Evolutionary conservation across 2,113 vertebrate genomes (phyloP).

Genomic region (Onychostoma macrolepis): DNA sequence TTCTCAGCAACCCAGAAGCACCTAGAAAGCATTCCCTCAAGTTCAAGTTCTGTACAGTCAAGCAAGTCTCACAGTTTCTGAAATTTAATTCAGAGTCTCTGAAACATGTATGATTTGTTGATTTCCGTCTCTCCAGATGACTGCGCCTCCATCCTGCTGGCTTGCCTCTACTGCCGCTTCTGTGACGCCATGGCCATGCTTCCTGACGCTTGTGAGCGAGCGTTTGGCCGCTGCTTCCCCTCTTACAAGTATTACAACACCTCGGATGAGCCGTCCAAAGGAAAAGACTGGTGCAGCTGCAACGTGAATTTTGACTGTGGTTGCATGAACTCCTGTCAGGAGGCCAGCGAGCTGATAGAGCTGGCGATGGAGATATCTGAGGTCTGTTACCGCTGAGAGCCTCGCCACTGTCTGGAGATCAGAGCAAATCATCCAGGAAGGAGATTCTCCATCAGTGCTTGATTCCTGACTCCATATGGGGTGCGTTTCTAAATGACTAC

Average conservation of each 20-base stretch:
- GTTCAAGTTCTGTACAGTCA: no score
- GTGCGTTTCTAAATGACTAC: background rate
- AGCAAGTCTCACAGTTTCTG: no score
- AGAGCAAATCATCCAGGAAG: background rate
- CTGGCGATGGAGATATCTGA: slow-evolving; percentile 73
- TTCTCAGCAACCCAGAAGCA: no score
- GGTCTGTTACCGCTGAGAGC: slow-evolving; percentile 66
- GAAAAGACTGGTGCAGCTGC: slow-evolving; percentile 58
- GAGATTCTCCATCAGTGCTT: background rate
- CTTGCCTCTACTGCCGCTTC: slow-evolving; percentile 71
- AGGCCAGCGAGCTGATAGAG: slow-evolving; percentile 67
- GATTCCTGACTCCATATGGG: background rate
- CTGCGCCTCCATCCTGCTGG: slow-evolving; percentile 65
- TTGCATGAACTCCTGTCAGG: slow-evolving; percentile 65
- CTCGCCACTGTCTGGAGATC: background rate
- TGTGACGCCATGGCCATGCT: slow-evolving; percentile 61
- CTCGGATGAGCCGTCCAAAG: slow-evolving; percentile 49
- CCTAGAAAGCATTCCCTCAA: no score
- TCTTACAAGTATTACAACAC: slow-evolving; percentile 49
- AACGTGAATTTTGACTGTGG: slow-evolving; percentile 65
- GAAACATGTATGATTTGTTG: background rate
- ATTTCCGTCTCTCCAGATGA: slow-evolving; percentile 62
- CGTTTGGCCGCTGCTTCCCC: slow-evolving; percentile 61
- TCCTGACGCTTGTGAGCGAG: slow-evolving; percentile 52
- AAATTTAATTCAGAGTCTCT: background rate